Conservation (phyloP, 2,113 vertebrate species). For the Hiodon alosoides region DNA sequence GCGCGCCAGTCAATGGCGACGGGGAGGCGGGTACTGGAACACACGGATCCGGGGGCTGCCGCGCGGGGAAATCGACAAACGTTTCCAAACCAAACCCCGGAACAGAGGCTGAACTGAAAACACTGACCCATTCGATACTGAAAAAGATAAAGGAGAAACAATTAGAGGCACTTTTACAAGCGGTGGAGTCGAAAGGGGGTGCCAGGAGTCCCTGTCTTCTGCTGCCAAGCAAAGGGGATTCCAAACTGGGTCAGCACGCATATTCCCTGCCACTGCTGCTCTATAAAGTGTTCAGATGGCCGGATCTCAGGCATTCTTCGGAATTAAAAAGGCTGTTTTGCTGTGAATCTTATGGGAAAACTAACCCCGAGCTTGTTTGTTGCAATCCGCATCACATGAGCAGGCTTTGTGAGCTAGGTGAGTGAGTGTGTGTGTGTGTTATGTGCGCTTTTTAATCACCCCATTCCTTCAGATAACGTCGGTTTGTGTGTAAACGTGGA, state of each 20-base stretch:
- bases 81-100: constrained; percentile 57
- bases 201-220: constrained; percentile 77
- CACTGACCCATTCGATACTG: constrained; percentile 74
- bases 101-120: constrained; percentile 76
- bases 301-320: constrained; percentile 87
- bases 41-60: constrained; percentile 72
- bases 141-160: constrained; percentile 85
- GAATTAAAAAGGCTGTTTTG: constrained; percentile 87
- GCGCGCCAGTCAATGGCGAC: constrained; percentile 86
- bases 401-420: constrained; percentile 91
- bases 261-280: constrained; percentile 86
- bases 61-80: constrained; percentile 77
- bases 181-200: constrained; percentile 84
- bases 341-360: constrained; percentile 92
- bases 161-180: constrained; percentile 79
- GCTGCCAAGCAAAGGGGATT: constrained; percentile 75
- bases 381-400: constrained; percentile 98
- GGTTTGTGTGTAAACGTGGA: too few relatives aligned
- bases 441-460: neutral
- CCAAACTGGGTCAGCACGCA: constrained; percentile 77
- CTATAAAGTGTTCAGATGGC: constrained; percentile 93
- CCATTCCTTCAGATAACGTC: neutral
- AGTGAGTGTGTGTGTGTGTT: constrained; percentile 58
- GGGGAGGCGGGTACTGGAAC: constrained; percentile 64
- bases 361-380: constrained; percentile 85